These are phyloP conservation scores for Pipistrellus pygmaeus DNA, from an alignment of 2,797 vertebrate genomes.

Conservation along the genomic window DNA sequence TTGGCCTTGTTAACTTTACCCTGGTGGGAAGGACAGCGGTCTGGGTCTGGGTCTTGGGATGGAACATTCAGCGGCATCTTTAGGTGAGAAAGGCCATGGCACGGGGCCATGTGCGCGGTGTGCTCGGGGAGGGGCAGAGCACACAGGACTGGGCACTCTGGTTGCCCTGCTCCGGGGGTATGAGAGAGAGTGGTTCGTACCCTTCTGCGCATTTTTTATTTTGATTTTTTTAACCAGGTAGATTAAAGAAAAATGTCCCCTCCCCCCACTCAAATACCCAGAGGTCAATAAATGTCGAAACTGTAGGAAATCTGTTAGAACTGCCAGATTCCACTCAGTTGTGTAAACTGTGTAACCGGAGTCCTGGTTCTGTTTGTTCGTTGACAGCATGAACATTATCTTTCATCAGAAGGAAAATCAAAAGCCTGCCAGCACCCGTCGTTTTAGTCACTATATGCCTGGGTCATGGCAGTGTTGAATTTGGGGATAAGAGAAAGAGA, in stretches of 20 bases:
- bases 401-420: conserved; percentile 57
- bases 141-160: neutral
- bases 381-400: neutral
- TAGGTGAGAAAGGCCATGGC: neutral
- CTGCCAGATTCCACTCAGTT: neutral
- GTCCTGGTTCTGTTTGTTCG: conserved; percentile 57
- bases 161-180: neutral
- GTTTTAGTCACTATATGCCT: neutral
- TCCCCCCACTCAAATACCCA: neutral
- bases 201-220: neutral
- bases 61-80: neutral
- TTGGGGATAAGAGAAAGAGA: conserved; percentile 24
- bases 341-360: conserved; percentile 37
- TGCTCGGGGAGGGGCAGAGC: too few relatives aligned
- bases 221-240: conserved; percentile 35
- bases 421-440: neutral
- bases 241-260: neutral
- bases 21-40: neutral
- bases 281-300: conserved; percentile 43
- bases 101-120: fast-evolving
- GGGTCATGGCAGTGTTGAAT: conserved; percentile 15
- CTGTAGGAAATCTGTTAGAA: conserved; percentile 7
- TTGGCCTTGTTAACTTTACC: conserved; percentile 4
- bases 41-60: neutral
- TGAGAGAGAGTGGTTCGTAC: neutral